Evolutionary conservation across 2,888 invertebrate species (phyloP), one percentile per base, ranked within the genome.

Genomic region (Drosophila histrio): DNA sequence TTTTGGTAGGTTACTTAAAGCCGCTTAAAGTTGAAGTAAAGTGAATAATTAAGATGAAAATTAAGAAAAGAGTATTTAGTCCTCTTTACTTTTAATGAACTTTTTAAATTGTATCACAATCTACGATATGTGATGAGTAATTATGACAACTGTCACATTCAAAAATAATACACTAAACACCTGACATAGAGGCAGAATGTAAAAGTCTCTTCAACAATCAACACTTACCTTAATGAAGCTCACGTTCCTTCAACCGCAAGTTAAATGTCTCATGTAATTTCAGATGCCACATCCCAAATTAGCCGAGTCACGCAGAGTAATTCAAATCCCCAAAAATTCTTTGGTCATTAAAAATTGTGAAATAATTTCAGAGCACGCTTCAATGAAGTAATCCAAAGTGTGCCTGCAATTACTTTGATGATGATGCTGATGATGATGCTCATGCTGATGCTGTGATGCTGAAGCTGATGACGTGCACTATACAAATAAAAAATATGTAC

Each of bases 381-480:
- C 77, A 77, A 64, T 68, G 47, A 70, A 63, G 68, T 73, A 67
- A 58, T 46, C 30, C 54, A 60, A 63, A 71, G 71, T 63, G 63
- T 71, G 74, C 21, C 79, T 74, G 74, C 85, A 81, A 79, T 81
- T 85, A 81, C 79, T 82, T 85, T 85, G 72, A 81, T 78, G 77
- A 59, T 58, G 62, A 80, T 70, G 61, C 50, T 52, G 28, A 59
- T 49, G 61, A 34, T 32, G 46, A 36, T 36, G 21, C 44, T 77
- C 69, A 59, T 52, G 62, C 72, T 61, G 60, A 53, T 50, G 19
- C 2, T n/a, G n/a, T n/a, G n/a, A 56, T 44, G 58, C 41, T 38
- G 38, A 32, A 32, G 28, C 43, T 36, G 50, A 50, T 50, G 50
- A 50, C 50, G 50, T n/a, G 50, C 50, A 50, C 21, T 47, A 47